Evolutionary conservation across 37 sponge, comb jelly and placozoan genomes (phyloP).

Genomic region (Haliclona indistincta): DNA sequence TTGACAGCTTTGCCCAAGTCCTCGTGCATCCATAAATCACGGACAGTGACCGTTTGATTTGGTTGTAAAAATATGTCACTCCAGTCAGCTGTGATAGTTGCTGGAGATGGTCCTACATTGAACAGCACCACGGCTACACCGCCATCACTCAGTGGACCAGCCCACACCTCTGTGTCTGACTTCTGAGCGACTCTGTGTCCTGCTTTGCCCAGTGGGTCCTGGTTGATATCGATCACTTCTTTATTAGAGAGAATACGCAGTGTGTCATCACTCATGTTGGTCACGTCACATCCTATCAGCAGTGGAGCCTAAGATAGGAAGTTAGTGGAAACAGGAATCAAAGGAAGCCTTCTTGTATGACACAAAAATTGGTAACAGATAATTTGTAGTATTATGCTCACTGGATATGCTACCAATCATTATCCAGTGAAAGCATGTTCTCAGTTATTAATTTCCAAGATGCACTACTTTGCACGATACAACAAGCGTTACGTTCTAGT

Average conservation of each 20-base stretch:
- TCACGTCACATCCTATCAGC: slow-evolving; percentile 79
- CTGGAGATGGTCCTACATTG: slow-evolving; percentile 32
- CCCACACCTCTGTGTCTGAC: slow-evolving; percentile 72
- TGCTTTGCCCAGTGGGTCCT: slow-evolving; percentile 71
- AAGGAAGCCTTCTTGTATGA: no score
- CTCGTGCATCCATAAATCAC: slow-evolving; percentile 74
- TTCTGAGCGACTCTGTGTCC: slow-evolving; percentile 48
- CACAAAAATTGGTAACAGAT: no score
- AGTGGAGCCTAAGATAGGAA: slow-evolving; percentile 69
- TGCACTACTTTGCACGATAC: no score
- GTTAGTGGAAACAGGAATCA: no score
- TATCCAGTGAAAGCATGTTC: no score
- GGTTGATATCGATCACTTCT: slow-evolving; percentile 87
- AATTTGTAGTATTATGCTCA: no score
- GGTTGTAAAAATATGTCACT: no score
- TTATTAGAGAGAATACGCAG: slow-evolving; percentile 79
- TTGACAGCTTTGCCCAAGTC: slow-evolving; percentile 40
- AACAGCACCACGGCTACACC: slow-evolving; percentile 59
- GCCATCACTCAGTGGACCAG: slow-evolving; percentile 44
- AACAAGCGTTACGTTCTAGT: no score
- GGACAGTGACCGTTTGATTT: slow-evolving; percentile 27
- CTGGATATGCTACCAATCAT: no score
- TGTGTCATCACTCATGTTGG: slow-evolving; percentile 55
- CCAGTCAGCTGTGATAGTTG: slow-evolving; percentile 45
- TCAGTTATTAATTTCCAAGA: no score